Conservation (phyloP, 2,797 vertebrate species). For the Cottoperca gobio region DNA sequence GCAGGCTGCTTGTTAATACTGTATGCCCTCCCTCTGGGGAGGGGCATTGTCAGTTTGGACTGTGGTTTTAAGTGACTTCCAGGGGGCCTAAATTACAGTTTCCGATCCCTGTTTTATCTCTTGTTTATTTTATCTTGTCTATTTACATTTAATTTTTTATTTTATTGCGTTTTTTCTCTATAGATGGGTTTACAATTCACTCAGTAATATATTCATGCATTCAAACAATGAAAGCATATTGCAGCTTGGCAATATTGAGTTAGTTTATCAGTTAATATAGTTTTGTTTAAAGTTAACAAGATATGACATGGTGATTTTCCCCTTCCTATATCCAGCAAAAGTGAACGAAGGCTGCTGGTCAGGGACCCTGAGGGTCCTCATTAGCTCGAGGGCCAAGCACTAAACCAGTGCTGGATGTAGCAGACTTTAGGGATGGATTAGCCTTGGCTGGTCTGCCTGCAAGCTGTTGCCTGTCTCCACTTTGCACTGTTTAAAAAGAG, state of each 20-base stretch:
- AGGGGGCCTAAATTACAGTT: slow-evolving; percentile 76
- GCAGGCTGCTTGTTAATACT: slow-evolving; percentile 66
- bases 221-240: no score
- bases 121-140: slow-evolving; percentile 53
- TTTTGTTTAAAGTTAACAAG: slow-evolving; percentile 36
- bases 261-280: slow-evolving; percentile 12
- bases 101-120: slow-evolving; percentile 54
- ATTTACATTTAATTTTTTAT: slow-evolving; percentile 47
- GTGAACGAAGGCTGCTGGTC: slow-evolving; percentile 38
- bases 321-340: slow-evolving; percentile 20
- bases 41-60: slow-evolving; percentile 87
- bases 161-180: slow-evolving; percentile 37
- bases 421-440: slow-evolving; percentile 41
- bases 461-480: slow-evolving; percentile 33
- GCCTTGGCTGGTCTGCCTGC: slow-evolving; percentile 56
- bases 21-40: slow-evolving; percentile 67
- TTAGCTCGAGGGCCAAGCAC: slow-evolving; percentile 54
- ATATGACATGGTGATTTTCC: slow-evolving; percentile 41
- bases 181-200: slow-evolving; percentile 6
- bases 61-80: slow-evolving; percentile 85
- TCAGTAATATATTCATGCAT: background rate
- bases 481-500: slow-evolving; percentile 14
- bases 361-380: slow-evolving; percentile 34
- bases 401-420: slow-evolving; percentile 34
- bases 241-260: slow-evolving; percentile 5